phyloP scores from a whole-genome alignment of 2,888 invertebrate species.

The Drosophila mercatorum region DNA sequence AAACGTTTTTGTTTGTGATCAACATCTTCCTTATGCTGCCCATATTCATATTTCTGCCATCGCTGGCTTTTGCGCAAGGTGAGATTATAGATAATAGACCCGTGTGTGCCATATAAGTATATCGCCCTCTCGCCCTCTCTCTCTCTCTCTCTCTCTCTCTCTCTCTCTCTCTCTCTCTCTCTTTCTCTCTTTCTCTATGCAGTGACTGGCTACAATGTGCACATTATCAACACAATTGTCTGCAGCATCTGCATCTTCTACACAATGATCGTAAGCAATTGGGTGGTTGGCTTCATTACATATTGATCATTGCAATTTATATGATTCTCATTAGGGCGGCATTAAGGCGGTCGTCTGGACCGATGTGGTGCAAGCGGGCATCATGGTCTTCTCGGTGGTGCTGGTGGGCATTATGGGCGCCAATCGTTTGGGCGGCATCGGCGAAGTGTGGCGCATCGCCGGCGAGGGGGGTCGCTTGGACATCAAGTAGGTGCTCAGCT shows the following conservation, averaged over 20 bases:
- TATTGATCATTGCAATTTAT: background rate
- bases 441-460: slow-evolving; percentile 82
- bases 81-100: slow-evolving; percentile 10
- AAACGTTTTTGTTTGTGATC: slow-evolving; percentile 76
- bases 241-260: slow-evolving; percentile 87
- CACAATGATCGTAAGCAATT: slow-evolving; percentile 86
- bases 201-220: slow-evolving; percentile 87
- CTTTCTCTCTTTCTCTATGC: background rate
- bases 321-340: slow-evolving; percentile 82
- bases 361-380: slow-evolving; percentile 85
- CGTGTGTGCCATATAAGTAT: background rate
- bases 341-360: slow-evolving; percentile 86
- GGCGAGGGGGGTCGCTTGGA: slow-evolving; percentile 82
- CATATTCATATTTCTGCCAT: slow-evolving; percentile 82
- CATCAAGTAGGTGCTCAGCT: slow-evolving; percentile 46
- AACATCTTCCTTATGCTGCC: slow-evolving; percentile 79
- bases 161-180: background rate
- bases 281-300: background rate
- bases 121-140: background rate
- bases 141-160: background rate
- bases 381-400: slow-evolving; percentile 84
- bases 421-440: slow-evolving; percentile 83
- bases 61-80: slow-evolving; percentile 83
- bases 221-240: slow-evolving; percentile 86
- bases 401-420: slow-evolving; percentile 84